Percentiles rank a stretch among this genome's conserved stretches.
phyloP scores from a whole-genome alignment of 2,797 vertebrate species.

The Chelon auratus region DNA sequence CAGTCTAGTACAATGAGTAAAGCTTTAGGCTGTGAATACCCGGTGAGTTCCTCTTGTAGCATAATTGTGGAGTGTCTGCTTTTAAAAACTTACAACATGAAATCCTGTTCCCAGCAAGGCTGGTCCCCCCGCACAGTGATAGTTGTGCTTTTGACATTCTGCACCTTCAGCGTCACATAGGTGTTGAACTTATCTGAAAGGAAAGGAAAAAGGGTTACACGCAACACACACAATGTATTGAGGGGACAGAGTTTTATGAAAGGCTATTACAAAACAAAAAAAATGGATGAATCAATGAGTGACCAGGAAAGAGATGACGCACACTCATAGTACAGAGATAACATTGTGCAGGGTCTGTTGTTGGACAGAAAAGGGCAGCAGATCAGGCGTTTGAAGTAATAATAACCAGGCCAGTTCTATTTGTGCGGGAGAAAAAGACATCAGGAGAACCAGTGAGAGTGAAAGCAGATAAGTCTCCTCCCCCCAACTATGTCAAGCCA shows the following conservation, averaged over 20 bases:
- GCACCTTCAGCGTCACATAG: slow-evolving; percentile 97
- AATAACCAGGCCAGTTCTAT: slow-evolving; percentile 14
- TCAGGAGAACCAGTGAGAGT: slow-evolving; percentile 48
- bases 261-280: neutral
- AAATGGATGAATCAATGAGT: neutral
- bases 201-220: slow-evolving; percentile 3
- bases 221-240: neutral
- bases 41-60: no score
- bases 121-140: slow-evolving; percentile 94
- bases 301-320: neutral
- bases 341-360: neutral
- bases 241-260: neutral
- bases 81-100: slow-evolving; percentile 95
- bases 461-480: slow-evolving; percentile 57
- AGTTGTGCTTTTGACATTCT: slow-evolving; percentile 98
- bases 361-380: neutral
- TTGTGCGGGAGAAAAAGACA: slow-evolving; percentile 29
- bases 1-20: no score
- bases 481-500: slow-evolving; percentile 21
- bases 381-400: neutral
- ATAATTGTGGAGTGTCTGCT: neutral
- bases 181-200: slow-evolving; percentile 95
- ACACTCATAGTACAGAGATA: neutral
- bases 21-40: no score
- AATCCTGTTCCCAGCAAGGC: slow-evolving; percentile 98